These are phyloP conservation scores for Myotis myotis DNA, from an alignment of 2,797 vertebrate species.

Conservation along the genomic window DNA sequence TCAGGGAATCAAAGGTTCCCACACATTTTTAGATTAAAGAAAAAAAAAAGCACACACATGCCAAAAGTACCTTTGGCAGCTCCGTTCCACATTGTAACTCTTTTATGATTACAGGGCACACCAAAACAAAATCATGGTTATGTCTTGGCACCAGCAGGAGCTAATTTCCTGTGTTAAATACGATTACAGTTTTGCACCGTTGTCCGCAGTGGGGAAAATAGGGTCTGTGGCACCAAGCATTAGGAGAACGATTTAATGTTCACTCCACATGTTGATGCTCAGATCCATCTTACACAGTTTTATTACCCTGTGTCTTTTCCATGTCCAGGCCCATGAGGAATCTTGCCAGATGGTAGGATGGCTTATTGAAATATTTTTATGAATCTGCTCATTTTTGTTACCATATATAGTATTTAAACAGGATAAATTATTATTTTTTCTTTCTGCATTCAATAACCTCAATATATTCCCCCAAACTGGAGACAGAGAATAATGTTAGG, in stretches of 20 bases:
- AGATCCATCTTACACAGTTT: background rate
- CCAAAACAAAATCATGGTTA: background rate
- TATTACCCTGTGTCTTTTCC: background rate
- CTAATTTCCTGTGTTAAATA: background rate
- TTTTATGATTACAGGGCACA: background rate
- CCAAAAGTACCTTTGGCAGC: no score
- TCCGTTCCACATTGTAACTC: fast-evolving
- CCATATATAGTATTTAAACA: background rate
- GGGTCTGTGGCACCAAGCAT: no score
- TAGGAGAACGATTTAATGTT: background rate
- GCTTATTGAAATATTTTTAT: background rate
- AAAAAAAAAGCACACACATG: background rate
- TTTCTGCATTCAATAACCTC: background rate
- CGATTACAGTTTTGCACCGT: background rate
- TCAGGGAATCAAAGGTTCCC: background rate
- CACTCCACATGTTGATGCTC: fast-evolving
- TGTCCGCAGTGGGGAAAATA: background rate
- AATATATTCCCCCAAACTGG: background rate
- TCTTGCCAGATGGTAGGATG: background rate
- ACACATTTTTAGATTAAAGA: background rate
- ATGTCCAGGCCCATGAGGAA: background rate
- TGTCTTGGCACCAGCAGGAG: background rate
- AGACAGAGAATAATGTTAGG: background rate
- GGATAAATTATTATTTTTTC: background rate
- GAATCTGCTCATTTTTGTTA: background rate